phyloP scores from a whole-genome alignment of 2,113 vertebrate species.

The Proteles cristata region DNA sequence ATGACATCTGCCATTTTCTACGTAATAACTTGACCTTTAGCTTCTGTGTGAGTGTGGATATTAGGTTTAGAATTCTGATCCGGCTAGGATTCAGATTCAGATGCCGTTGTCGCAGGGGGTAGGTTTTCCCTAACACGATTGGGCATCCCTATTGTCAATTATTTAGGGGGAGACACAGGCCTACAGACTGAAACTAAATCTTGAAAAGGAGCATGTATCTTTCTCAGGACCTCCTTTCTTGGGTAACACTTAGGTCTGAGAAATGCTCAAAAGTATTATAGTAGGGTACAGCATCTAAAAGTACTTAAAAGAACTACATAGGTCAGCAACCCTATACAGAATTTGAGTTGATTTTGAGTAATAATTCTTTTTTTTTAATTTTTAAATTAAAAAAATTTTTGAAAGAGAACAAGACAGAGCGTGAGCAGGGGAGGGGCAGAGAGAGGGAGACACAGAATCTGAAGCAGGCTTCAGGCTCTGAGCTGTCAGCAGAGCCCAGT shows the following conservation, averaged over 20 bases:
- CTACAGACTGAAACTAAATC: background rate
- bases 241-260: background rate
- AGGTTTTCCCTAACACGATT: background rate
- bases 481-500: too few relatives aligned
- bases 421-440: too few relatives aligned
- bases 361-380: background rate
- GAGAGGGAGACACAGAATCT: too few relatives aligned
- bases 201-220: background rate
- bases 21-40: background rate
- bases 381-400: too few relatives aligned
- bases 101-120: background rate
- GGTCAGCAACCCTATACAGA: background rate
- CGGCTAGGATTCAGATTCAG: background rate
- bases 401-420: too few relatives aligned
- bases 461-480: too few relatives aligned
- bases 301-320: background rate
- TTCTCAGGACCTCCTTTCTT: background rate
- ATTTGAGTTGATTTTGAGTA: background rate
- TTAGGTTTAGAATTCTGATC: constrained; percentile 31
- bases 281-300: background rate
- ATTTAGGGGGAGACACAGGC: background rate
- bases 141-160: background rate
- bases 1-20: background rate
- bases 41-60: background rate
- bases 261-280: background rate